phyloP scores from a whole-genome alignment of 2,797 vertebrate genomes.

The Luscinia megarhynchos region DNA sequence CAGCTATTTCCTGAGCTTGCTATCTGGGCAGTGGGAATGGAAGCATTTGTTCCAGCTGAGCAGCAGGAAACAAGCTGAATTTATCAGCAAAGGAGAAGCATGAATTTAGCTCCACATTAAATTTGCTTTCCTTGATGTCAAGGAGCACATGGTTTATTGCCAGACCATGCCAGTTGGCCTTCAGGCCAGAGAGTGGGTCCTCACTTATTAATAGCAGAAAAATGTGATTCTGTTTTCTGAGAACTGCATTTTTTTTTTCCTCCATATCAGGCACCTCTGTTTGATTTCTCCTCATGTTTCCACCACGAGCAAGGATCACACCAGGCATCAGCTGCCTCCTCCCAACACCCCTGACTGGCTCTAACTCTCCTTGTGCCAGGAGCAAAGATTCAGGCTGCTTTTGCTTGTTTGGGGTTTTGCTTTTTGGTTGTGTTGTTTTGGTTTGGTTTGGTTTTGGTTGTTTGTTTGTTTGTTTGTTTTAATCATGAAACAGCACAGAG shows the following conservation, averaged over 20 bases:
- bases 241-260: accelerated
- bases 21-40: not conserved
- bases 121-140: slow-evolving; percentile 25
- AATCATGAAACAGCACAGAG: not conserved
- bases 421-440: too few species aligned
- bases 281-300: not conserved
- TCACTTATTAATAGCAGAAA: not conserved
- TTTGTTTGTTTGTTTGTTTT: accelerated
- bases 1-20: not conserved
- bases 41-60: slow-evolving; percentile 43
- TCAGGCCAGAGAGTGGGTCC: not conserved
- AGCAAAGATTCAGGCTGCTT: not conserved
- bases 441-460: too few species aligned
- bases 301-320: not conserved
- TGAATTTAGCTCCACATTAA: not conserved
- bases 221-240: not conserved
- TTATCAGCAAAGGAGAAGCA: slow-evolving; percentile 15
- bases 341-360: not conserved
- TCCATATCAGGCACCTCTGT: not conserved
- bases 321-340: not conserved
- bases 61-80: slow-evolving; percentile 22
- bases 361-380: not conserved
- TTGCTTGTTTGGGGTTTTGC: not conserved
- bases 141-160: not conserved
- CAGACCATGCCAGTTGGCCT: not conserved